Conservation (phyloP, 1,140 invertebrate species). For the Aphaenogaster rudis region DNA sequence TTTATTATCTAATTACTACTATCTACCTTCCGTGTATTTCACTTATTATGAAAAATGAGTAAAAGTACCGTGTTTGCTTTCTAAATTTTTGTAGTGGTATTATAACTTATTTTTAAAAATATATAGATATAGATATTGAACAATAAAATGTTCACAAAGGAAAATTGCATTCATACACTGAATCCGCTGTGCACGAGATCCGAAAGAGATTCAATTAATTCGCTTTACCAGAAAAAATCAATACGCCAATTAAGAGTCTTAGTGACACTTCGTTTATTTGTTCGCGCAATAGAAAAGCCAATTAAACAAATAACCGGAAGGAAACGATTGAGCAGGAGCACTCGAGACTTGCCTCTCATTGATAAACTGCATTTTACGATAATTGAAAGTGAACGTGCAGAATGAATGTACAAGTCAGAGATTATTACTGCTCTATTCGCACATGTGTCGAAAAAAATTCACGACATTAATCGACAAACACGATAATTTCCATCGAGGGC, state of each 20-base stretch:
- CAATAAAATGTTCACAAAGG: background rate
- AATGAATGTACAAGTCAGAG: background rate
- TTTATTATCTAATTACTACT: background rate
- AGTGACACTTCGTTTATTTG: background rate
- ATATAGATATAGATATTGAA: background rate
- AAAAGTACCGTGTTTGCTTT: background rate
- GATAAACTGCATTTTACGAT: background rate
- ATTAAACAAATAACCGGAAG: slow-evolving; percentile 29
- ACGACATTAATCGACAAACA: background rate
- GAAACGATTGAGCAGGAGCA: background rate
- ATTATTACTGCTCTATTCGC: background rate
- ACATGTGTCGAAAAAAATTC: background rate
- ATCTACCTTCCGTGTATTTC: background rate
- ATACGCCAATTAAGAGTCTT: slow-evolving; percentile 43
- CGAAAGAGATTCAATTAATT: slow-evolving; percentile 27
- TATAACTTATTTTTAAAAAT: slow-evolving; percentile 1
- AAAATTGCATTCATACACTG: background rate
- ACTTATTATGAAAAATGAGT: background rate
- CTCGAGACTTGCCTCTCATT: background rate
- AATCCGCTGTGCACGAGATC: background rate
- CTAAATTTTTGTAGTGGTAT: background rate
- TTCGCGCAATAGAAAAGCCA: background rate
- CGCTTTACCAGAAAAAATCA: slow-evolving; percentile 1
- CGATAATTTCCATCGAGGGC: background rate
- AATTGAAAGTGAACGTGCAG: background rate